A percentile compares a stretch with the other conserved stretches of the same genome.
These are phyloP conservation scores for Amazona ochrocephala DNA, from an alignment of 2,797 vertebrate species.

Conservation along the genomic window DNA sequence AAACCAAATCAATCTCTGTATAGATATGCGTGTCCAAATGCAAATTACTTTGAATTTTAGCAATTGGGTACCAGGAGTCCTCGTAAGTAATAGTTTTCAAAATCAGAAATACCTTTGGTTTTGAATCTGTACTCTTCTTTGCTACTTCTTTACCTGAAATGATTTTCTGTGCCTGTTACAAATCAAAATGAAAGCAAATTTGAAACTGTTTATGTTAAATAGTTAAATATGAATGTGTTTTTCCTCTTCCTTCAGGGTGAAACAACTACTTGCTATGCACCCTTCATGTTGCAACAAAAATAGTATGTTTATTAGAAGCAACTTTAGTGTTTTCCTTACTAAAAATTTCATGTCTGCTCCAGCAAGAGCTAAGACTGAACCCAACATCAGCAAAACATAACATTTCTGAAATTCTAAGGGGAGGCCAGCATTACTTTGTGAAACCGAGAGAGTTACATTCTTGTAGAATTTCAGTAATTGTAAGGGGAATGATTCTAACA, in stretches of 20 bases:
- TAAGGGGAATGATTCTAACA: background rate
- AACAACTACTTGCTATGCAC: background rate
- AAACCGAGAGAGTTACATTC: background rate
- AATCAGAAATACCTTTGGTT: slow-evolving; percentile 48
- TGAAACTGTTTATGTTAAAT: background rate
- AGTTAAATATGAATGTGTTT: background rate
- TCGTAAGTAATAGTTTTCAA: background rate
- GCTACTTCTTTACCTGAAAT: slow-evolving; percentile 25
- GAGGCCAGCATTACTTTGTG: background rate
- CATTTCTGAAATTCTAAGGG: background rate
- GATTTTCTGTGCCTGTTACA: slow-evolving; percentile 58
- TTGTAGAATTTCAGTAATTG: background rate
- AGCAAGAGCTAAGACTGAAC: background rate
- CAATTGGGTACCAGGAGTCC: background rate
- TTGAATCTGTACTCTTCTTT: slow-evolving; percentile 27
- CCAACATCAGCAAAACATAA: background rate
- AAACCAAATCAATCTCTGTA: background rate
- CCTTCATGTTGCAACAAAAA: background rate
- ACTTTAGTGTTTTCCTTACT: background rate
- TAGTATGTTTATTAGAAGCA: background rate
- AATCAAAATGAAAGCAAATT: slow-evolving; percentile 45
- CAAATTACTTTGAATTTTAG: background rate
- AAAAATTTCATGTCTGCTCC: background rate
- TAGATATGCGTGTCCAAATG: background rate
- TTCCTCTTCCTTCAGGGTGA: background rate